Evolutionary conservation across 2,797 vertebrate species (phyloP), one percentile per base, ranked within the genome.

Genomic region (Ibycter americanus): DNA sequence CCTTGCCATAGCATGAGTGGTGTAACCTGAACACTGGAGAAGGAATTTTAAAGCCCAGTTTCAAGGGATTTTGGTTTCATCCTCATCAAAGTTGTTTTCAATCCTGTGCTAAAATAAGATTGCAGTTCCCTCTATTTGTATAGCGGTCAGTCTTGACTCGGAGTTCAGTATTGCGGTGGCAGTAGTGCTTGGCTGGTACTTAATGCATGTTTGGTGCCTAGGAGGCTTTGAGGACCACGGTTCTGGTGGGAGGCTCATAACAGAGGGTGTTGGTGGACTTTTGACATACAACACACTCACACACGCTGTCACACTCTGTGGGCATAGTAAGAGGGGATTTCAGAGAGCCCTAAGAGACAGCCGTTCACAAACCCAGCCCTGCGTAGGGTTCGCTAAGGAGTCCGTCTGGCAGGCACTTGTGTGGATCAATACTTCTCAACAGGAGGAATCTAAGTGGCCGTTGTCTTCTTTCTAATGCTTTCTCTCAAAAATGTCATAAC

Each of bases 271-370:
- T 59, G 17, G 19, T 47, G 72, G 49, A 11, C 49, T 68, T 73
- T 7, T 6, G 68, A 11, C 15, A 26, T 0, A 4, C 19, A 5
- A 4, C 19, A 6, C 20, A 12, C 58, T 12, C 51, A 11, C 15
- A 29, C 0, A 4, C 16, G 5, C 16, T 12, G 51, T 34, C 17
- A 1, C 1, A 11, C 21, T 47, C 21, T 31, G 19, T n/a, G 62
- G 47, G 79, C 18, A 38, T 8, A 44, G 76, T n/a, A 23, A 26
- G 18, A 36, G 29, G 23, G 27, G 34, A 15, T 34, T 70, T 78
- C 29, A 32, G 44, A 72, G 44, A 67, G 49, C 83, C 34, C 49
- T 49, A 40, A 58, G 61, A 47, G 81, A 46, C 22, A 36, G 34
- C 32, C 59, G 34, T 55, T 63, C 10, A 6, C 54, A 56, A 65